Evolutionary conservation across 1,140 invertebrate species (phyloP), one percentile per base, ranked within the genome.

Genomic region (Neodiprion pinetum): DNA sequence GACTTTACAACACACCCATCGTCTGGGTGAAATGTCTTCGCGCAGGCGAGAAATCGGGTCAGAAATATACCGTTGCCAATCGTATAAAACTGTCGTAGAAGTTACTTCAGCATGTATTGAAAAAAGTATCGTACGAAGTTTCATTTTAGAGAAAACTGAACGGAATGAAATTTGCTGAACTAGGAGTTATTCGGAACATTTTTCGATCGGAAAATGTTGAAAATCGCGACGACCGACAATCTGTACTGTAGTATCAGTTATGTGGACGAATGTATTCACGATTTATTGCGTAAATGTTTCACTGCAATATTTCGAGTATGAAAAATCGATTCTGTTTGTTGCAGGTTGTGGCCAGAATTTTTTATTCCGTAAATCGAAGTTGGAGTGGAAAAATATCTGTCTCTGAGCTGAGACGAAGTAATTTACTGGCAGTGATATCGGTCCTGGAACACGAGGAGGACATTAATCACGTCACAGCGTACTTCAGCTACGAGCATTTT

Each of bases 401-500:
- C 76, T 89, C 94, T 1, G 98, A 99, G 89, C 87, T 99, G 47
- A 92, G 97, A 81, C 93, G 95, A 80, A 97, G 96, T 53, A 98
- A 99, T 90, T 92, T 99, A 49, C 86, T 96, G 48, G 85, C 91
- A 72, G 92, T 95, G 61, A 94, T 96, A 72, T 92, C 93, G 79
- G 82, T 95, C 28, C 89, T 96, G 49, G 94, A 96, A 86, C 94
- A 96, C 76, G 97, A 98, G 85, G 96, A 98, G 80, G 98, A 99
- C 83, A 99, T 99, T 80, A 99, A 99, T 90, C 94, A 95, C 90
- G 95, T 99, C 67, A 99, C 97, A 75, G 96, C 98, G 80, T 99
- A 95, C 87, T 99, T 99, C 89, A 99, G 97, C 84, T 99, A 99
- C 87, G 98, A 99, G 88, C 98, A 99, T 90, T 99, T 99, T 89